These are phyloP conservation scores for Pseudolaguvia tuberculata DNA, from an alignment of 2,113 vertebrate species.

Conservation along the genomic window DNA sequence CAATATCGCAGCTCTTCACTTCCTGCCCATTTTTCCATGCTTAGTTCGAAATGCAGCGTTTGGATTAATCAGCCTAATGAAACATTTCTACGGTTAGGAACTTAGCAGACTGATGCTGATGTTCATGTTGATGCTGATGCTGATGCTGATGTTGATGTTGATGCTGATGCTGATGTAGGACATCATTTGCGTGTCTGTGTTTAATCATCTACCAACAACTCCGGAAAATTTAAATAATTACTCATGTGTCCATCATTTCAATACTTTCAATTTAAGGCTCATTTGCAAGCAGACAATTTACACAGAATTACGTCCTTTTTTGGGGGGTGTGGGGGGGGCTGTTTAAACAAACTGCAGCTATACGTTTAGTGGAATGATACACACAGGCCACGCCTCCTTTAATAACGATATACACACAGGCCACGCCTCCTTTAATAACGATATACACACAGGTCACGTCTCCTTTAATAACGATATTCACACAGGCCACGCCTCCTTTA, in stretches of 20 bases:
- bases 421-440: background rate
- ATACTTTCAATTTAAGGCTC: slow-evolving; percentile 40
- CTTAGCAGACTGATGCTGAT: background rate
- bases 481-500: background rate
- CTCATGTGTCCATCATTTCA: slow-evolving; percentile 43
- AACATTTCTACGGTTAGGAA: slow-evolving; percentile 30
- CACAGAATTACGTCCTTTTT: slow-evolving; percentile 41
- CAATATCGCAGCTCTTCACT: slow-evolving; percentile 51
- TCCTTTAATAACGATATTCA: background rate
- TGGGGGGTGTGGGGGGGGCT: slow-evolving; percentile 7
- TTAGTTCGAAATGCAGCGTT: slow-evolving; percentile 35
- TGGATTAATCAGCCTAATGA: slow-evolving; percentile 49
- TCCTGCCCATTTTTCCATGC: slow-evolving; percentile 33
- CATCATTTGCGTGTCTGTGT: slow-evolving; percentile 8
- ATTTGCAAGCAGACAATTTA: slow-evolving; percentile 43
- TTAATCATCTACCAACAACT: slow-evolving; percentile 48
- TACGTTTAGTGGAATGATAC: background rate
- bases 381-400: background rate
- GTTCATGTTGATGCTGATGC: slow-evolving; percentile 10
- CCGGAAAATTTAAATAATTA: slow-evolving; percentile 39
- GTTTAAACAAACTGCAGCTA: slow-evolving; percentile 35
- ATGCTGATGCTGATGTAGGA: background rate
- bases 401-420: background rate
- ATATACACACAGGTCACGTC: background rate
- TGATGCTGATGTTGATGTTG: slow-evolving; percentile 10